Evolutionary conservation across 2,113 vertebrate species (phyloP), one percentile per base, ranked within the genome.

Genomic region (Hymenochirus boettgeri): DNA sequence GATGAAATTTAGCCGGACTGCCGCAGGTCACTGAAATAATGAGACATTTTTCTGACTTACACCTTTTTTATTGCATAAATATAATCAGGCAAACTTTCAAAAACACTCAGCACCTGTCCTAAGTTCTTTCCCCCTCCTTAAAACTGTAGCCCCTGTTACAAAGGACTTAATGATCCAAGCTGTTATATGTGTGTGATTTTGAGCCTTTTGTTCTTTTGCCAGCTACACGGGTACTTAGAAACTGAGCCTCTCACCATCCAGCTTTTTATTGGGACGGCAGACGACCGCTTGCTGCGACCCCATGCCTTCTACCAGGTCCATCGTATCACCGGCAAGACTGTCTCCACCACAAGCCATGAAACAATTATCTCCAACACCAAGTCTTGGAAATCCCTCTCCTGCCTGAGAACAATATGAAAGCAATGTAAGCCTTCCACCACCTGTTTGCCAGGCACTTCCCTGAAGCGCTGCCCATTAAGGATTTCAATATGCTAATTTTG

Each of bases 271-370:
- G 95, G 95, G 75, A 98, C 95, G 0, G 95, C 95, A 46, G 95
- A 98, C 37, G 95, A 98, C 86, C 93, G 95, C 77, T 89, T 97
- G 82, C 89, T 98, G 82, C 82, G 95, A 70, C 95, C 95, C 13
- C 94, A 98, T 62, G 94, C 95, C 77, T 98, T 98, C 89, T 98
- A 98, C 87, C 95, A 98, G 88, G 95, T 98, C 51, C 95, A 98
- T 73, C 90, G 95, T 13, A 97, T 98, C 90, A 98, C 95, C 0
- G 95, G 95, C 66, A 98, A 98, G 81, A 97, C 95, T 0, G 95
- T 98, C 57, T 94, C 93, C 69, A 98, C 95, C 37, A 92, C 90
- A 82, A 98, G 95, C 84, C 95, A 96, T 0, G 95, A 98, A 83
- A 92, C 88, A 66, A 80, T 96, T 73, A 86, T 95, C 76, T 93